Evolutionary conservation across 2,888 invertebrate genomes (phyloP).

Genomic region (Torymus tubicola): DNA sequence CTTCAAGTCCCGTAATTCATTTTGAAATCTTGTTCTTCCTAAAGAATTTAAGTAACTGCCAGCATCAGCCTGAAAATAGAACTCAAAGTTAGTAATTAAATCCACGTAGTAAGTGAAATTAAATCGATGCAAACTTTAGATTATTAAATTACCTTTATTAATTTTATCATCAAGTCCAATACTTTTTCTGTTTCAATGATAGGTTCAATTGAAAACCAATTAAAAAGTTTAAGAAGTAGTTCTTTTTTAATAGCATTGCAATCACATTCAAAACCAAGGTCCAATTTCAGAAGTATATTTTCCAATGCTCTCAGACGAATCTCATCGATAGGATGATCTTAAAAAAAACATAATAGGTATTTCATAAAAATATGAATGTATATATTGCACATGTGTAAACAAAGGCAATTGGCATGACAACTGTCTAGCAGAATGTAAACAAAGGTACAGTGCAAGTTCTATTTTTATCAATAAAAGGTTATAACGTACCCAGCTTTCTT

Average conservation of each 20-base stretch:
- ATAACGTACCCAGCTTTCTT: conserved; percentile 68
- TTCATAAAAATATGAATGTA: no score
- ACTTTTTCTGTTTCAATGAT: conserved; percentile 79
- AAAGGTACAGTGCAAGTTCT: not conserved
- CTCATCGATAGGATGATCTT: conserved; percentile 80
- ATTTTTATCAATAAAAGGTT: conserved; percentile 4
- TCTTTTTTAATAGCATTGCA: conserved; percentile 81
- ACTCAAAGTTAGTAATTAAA: not conserved
- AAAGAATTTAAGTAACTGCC: conserved; percentile 65
- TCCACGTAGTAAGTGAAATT: not conserved
- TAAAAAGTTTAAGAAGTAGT: conserved; percentile 79
- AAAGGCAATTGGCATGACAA: conserved; percentile 25
- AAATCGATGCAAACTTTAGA: conserved; percentile 15
- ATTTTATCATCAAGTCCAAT: conserved; percentile 78
- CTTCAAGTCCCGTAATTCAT: conserved; percentile 65
- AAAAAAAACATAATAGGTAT: conserved; percentile 50
- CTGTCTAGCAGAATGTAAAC: not conserved
- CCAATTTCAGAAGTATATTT: conserved; percentile 80
- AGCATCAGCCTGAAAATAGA: conserved; percentile 60
- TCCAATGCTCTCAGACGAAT: conserved; percentile 80
- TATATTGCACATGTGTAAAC: conserved; percentile 1
- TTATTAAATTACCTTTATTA: conserved; percentile 78
- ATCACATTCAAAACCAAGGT: conserved; percentile 80
- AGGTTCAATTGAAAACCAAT: conserved; percentile 81
- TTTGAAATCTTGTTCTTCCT: conserved; percentile 66